Percentiles rank a stretch among this genome's conserved stretches.
phyloP scores from a whole-genome alignment of 2,797 vertebrate genomes.

The Smutsia temminckii region DNA sequence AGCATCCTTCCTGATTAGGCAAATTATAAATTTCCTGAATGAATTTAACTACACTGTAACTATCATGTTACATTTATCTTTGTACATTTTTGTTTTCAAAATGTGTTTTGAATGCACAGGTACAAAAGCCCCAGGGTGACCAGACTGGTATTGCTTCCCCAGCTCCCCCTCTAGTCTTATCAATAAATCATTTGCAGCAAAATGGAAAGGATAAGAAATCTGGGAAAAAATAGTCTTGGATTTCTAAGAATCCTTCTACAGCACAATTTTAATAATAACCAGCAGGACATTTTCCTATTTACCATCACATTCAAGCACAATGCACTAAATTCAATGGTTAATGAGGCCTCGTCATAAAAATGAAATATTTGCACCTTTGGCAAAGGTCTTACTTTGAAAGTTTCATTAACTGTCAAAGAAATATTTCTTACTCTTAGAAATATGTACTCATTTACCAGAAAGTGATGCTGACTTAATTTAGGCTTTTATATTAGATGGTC shows the following conservation, averaged over 20 bases:
- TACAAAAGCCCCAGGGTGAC: slow-evolving; percentile 38
- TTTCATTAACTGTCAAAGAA: slow-evolving; percentile 61
- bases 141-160: neutral
- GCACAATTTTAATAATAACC: slow-evolving; percentile 60
- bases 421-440: slow-evolving; percentile 46
- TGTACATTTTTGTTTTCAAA: slow-evolving; percentile 38
- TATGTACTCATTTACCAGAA: slow-evolving; percentile 9
- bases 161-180: neutral
- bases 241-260: slow-evolving; percentile 40
- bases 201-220: slow-evolving; percentile 37
- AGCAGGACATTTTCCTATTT: slow-evolving; percentile 57
- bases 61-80: neutral
- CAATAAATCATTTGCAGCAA: slow-evolving; percentile 63
- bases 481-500: slow-evolving; percentile 67
- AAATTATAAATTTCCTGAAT: slow-evolving; percentile 1
- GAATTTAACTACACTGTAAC: slow-evolving; percentile 17
- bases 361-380: slow-evolving; percentile 49
- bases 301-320: neutral
- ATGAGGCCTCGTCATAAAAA: slow-evolving; percentile 38
- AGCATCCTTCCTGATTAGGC: neutral
- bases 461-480: slow-evolving; percentile 45
- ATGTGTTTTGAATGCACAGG: neutral
- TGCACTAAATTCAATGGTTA: slow-evolving; percentile 52
- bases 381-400: slow-evolving; percentile 50
- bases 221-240: slow-evolving; percentile 28